Evolutionary conservation across 2,797 vertebrate species (phyloP).

Genomic region (Megalops cyprinoides): DNA sequence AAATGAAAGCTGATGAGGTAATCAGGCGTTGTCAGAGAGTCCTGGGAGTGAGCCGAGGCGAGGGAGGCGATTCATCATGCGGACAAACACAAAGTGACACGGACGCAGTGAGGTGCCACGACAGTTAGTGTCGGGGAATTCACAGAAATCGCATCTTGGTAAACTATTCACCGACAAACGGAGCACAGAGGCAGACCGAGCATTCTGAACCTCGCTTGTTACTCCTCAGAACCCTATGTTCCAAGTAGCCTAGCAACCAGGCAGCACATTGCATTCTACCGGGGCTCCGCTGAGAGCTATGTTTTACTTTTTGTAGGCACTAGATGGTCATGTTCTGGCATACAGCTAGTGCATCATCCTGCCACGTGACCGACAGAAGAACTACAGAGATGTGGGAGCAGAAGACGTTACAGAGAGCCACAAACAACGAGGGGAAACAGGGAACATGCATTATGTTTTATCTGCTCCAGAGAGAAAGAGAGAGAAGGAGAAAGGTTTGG

Average conservation of each 20-base stretch:
- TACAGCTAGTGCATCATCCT: neutral
- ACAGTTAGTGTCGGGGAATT: neutral
- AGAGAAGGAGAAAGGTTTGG: neutral
- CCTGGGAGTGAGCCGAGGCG: neutral
- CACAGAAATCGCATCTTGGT: neutral
- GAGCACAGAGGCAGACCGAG: neutral
- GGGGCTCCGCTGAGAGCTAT: constrained; percentile 50
- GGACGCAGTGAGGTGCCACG: neutral
- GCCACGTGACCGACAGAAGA: neutral
- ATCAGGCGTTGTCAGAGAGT: neutral
- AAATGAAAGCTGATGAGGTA: neutral
- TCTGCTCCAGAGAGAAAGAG: neutral
- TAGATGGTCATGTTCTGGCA: constrained; percentile 38
- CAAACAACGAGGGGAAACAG: neutral
- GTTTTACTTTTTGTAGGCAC: constrained; percentile 30
- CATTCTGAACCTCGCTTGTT: neutral
- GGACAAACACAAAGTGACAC: neutral
- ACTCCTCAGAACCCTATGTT: constrained; percentile 52
- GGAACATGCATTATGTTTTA: neutral
- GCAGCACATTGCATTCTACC: constrained; percentile 44
- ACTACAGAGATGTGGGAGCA: neutral
- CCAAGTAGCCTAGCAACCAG: constrained; percentile 58
- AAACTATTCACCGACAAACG: neutral
- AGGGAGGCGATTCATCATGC: neutral
- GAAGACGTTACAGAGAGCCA: neutral